phyloP scores from a whole-genome alignment of 1,140 invertebrate species.

The Psix sp. region DNA sequence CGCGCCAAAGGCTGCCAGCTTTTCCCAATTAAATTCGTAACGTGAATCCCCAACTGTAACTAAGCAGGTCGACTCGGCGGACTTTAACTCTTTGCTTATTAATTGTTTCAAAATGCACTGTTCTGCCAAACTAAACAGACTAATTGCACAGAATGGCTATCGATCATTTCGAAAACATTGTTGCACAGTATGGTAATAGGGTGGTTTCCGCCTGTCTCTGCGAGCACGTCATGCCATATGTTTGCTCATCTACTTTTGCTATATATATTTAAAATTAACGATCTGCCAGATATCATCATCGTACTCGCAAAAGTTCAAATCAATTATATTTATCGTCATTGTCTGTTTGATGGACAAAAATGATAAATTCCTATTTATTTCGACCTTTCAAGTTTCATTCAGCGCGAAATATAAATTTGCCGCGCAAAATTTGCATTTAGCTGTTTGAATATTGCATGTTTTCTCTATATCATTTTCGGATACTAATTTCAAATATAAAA shows the following conservation, averaged over 20 bases:
- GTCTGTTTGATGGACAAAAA: not conserved
- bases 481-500: no score
- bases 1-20: constrained; percentile 1
- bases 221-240: constrained; percentile 35
- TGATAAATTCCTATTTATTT: constrained; percentile 1
- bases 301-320: constrained; percentile 16
- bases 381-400: not conserved
- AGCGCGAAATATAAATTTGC: no score
- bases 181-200: constrained; percentile 37
- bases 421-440: no score
- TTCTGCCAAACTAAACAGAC: constrained; percentile 36
- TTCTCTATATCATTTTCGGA: no score
- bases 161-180: constrained; percentile 44
- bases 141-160: constrained; percentile 34
- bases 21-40: constrained; percentile 15
- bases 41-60: no score
- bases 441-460: no score
- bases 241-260: constrained; percentile 15
- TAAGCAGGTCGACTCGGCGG: no score
- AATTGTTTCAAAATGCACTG: constrained; percentile 42
- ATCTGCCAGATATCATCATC: constrained; percentile 19
- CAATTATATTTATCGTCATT: constrained; percentile 23
- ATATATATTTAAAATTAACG: constrained; percentile 47
- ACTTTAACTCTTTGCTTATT: constrained; percentile 24
- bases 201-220: constrained; percentile 35